Percentiles rank a stretch among this genome's conserved stretches.
Evolutionary conservation across 2,113 vertebrate species (phyloP).

Genomic region (Ia io): DNA sequence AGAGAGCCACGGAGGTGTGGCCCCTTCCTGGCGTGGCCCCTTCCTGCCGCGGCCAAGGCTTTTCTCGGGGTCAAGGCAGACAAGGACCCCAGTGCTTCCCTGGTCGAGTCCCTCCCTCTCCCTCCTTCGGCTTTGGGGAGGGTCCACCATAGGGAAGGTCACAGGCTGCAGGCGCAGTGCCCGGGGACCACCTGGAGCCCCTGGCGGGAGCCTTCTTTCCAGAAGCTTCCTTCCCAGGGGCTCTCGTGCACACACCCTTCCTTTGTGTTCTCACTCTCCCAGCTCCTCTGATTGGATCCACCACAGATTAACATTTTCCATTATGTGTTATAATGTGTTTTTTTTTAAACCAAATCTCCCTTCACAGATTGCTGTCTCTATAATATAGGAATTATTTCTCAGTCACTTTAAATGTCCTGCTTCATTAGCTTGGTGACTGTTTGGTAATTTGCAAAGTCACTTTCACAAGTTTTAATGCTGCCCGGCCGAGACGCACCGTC

Average conservation of each 20-base stretch:
- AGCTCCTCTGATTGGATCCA: constrained; percentile 54
- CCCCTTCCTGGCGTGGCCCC: too few relatives aligned
- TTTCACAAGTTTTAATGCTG: constrained; percentile 78
- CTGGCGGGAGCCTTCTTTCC: background rate
- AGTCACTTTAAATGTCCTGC: constrained; percentile 75
- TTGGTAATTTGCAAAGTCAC: constrained; percentile 80
- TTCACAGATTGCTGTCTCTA: constrained; percentile 72
- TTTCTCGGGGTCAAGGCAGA: background rate
- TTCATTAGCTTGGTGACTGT: constrained; percentile 78
- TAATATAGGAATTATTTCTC: constrained; percentile 76
- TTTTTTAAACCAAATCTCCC: constrained; percentile 68
- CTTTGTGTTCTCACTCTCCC: background rate
- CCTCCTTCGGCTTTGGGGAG: background rate
- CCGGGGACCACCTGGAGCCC: background rate
- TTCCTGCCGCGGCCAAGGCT: background rate
- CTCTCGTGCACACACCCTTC: background rate
- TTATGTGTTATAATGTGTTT: constrained; percentile 60
- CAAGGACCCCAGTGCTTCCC: rapidly evolving
- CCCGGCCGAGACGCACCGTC: constrained; percentile 69
- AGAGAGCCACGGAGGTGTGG: rapidly evolving
- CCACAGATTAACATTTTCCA: constrained; percentile 71
- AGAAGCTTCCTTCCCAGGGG: background rate
- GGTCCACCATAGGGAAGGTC: background rate
- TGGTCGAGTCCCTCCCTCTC: rapidly evolving
- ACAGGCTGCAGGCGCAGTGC: background rate